Percentiles rank a stretch among this genome's conserved stretches.
Evolutionary conservation across 2,888 invertebrate species (phyloP).

Genomic region (Mayetiola destructor): DNA sequence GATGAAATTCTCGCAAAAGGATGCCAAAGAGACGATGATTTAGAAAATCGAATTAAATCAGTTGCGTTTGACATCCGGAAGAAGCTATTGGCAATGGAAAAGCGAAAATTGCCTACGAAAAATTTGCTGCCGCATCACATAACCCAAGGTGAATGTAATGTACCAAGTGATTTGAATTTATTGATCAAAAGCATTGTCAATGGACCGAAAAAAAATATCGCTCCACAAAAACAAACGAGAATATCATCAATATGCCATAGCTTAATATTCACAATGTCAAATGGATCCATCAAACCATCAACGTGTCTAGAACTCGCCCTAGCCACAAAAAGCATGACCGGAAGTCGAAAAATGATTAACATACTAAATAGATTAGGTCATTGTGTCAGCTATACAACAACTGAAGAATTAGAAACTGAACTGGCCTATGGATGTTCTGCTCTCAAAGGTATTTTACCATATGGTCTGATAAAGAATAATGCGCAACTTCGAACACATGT

Average conservation of each 20-base stretch:
- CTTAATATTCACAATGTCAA: conserved; percentile 21
- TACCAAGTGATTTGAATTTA: conserved; percentile 16
- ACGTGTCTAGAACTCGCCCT: conserved; percentile 25
- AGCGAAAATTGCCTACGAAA: not conserved
- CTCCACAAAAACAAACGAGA: conserved; percentile 14
- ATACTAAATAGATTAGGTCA: conserved; percentile 26
- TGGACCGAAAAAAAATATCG: conserved; percentile 17
- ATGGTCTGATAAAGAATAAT: conserved; percentile 18
- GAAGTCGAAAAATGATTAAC: conserved; percentile 23
- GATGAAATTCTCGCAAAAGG: not conserved
- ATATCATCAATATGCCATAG: conserved; percentile 18
- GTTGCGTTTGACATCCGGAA: not conserved
- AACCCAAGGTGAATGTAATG: conserved; percentile 19
- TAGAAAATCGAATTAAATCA: not conserved
- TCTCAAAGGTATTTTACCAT: conserved; percentile 21
- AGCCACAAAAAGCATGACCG: conserved; percentile 25
- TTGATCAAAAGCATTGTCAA: conserved; percentile 18
- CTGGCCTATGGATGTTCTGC: conserved; percentile 21
- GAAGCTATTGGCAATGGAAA: not conserved
- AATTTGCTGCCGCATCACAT: conserved; percentile 10
- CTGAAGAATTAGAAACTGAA: conserved; percentile 28
- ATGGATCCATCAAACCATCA: conserved; percentile 22
- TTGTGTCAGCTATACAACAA: conserved; percentile 23
- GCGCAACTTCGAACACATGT: conserved; percentile 22
- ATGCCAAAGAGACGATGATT: not conserved